These are phyloP conservation scores for Agrilus mali DNA, from an alignment of 2,888 invertebrate species.

Conservation along the genomic window DNA sequence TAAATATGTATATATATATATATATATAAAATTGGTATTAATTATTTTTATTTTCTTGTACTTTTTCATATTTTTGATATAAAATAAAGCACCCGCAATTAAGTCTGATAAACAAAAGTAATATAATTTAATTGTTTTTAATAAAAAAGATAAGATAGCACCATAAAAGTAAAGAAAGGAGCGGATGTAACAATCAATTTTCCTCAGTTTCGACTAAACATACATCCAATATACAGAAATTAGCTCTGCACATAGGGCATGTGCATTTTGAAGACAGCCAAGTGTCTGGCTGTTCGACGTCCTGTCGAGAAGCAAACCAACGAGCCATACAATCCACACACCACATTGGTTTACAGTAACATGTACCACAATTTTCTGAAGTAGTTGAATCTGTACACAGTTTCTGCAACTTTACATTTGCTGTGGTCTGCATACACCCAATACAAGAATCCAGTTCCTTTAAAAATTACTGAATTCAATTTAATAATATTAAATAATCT, in stretches of 20 bases:
- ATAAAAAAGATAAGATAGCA: background rate
- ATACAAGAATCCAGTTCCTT: slow-evolving; percentile 74
- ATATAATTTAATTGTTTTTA: background rate
- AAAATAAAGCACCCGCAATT: background rate
- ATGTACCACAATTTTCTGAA: slow-evolving; percentile 39
- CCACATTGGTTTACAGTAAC: slow-evolving; percentile 81
- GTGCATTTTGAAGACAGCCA: slow-evolving; percentile 77
- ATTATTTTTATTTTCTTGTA: too few species aligned
- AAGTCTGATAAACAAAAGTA: background rate
- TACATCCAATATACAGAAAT: slow-evolving; percentile 78
- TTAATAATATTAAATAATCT: too few species aligned
- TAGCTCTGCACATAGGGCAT: slow-evolving; percentile 77
- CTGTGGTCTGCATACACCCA: slow-evolving; percentile 70
- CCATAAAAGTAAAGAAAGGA: background rate
- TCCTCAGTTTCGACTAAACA: slow-evolving; percentile 29
- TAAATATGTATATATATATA: too few species aligned
- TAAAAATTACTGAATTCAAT: slow-evolving; percentile 13
- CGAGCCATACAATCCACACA: slow-evolving; percentile 73
- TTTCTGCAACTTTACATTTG: slow-evolving; percentile 68
- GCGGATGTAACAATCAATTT: background rate
- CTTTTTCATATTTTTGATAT: too few species aligned
- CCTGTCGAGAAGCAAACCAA: slow-evolving; percentile 80
- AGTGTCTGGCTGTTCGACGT: slow-evolving; percentile 49
- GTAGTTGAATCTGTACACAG: slow-evolving; percentile 43
- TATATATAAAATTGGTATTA: too few species aligned